Evolutionary conservation across 2,113 vertebrate species (phyloP), one percentile per base, ranked within the genome.

Genomic region (Osmerus mordax): DNA sequence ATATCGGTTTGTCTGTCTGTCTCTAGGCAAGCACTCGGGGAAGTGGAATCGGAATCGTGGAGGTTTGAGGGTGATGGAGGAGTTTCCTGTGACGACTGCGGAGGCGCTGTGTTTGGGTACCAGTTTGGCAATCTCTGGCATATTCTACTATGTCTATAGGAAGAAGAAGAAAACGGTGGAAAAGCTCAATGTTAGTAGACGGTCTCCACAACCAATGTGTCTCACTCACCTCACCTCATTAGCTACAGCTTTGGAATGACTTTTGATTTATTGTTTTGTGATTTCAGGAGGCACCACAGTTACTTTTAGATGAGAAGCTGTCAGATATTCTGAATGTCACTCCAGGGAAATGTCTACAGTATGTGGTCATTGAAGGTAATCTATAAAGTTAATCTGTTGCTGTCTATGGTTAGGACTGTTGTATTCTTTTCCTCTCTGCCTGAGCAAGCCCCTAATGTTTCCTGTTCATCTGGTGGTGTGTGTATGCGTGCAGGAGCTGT

Each of bases 301-400:
- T 96, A 59, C 81, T 87, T 63, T 86, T 96, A 13, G 88, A 92
- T 3, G 80, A 83, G 0, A 61, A 88, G 60, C 91, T 96, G 54
- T 83, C 86, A 55, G 80, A 87, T 9, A 70, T 93, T 74, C 83
- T 96, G 67, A 91, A 94, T 62, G 86, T 81, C 0, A 87, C 92
- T 18, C 88, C 91, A n/a, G 93, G 89, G 67, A 90, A 87, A 0
- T 92, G 92, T 87, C 88, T 96, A 47, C 87, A 89, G 54, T 96
- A 96, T 3, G 93, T 89, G 71, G 91, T 93, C 56, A 84, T 96
- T 55, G 93, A 96, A 92, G 95, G 95, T 96, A 88, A 90, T 60
- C 52, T 85, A 7, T 9, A 6, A 6, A 41, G 36, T 67, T n/a
- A 2, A 55, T 28, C 8, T 29, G 78, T 60, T 15, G 3, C 47